These are phyloP conservation scores for Xiphorhynchus elegans DNA, from an alignment of 2,113 vertebrate genomes.

Conservation along the genomic window DNA sequence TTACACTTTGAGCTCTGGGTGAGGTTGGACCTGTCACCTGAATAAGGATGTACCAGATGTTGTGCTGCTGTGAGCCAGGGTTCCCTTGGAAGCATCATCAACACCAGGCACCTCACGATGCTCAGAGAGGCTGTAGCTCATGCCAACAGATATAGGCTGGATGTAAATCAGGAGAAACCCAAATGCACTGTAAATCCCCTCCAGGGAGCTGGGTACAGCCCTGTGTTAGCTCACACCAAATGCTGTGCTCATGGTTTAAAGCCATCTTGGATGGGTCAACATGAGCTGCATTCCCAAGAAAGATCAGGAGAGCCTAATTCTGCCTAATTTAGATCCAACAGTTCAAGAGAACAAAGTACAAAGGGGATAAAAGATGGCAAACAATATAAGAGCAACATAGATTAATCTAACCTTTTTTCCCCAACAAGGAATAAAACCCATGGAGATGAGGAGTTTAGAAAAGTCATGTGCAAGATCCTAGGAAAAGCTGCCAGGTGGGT, in stretches of 20 bases:
- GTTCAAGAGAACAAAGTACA: neutral
- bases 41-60: neutral
- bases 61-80: neutral
- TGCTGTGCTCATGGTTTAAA: fast-evolving
- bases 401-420: fast-evolving
- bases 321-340: neutral
- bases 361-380: neutral
- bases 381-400: fast-evolving
- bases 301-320: neutral
- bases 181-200: neutral
- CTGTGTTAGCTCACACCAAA: fast-evolving
- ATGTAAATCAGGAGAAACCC: neutral
- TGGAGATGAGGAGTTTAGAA: neutral
- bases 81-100: neutral
- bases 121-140: neutral
- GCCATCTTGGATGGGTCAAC: neutral
- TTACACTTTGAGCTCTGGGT: neutral
- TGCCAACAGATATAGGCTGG: neutral
- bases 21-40: neutral
- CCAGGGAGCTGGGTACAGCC: neutral
- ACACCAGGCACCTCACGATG: neutral
- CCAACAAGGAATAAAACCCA: neutral
- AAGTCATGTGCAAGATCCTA: neutral
- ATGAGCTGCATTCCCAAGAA: neutral
- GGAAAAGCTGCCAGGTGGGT: neutral